Base-by-base conservation (phyloP, 2,888 invertebrate genomes). In the Nymphalis c-album region DNA sequence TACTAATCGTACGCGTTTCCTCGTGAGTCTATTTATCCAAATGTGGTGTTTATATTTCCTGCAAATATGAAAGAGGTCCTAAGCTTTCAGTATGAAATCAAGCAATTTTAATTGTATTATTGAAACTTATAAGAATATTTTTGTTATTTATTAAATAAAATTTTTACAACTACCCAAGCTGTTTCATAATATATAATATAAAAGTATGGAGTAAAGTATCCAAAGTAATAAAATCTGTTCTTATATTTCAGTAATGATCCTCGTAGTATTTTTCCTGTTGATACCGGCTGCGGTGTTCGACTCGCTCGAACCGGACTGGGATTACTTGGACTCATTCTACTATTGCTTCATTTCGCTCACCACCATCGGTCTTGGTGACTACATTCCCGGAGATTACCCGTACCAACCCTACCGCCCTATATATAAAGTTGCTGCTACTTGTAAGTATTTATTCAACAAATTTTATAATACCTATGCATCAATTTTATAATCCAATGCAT, bases 341-440 rank as follows among this genome's bases (percentile, higher is more conserved):
- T 98, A 97, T 87, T 97, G 97, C 88, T 97, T 97, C 91, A 96
- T 98, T 77, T 97, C 97, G 17, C 91, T 98, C 73, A 97, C 97
- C 31, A 97, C 97, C 71, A 96, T 98, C 79, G 97, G 97, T 17
- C 93, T 98, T 3, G 97, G 97, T 0, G 98, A 98, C 88, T 97
- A 96, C 88, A 96, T 97, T 74, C 97, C 97, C 0, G 97, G 97
- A 0, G 97, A 97, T 81, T 93, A 94, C 13, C 94, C 95, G 0
- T 94, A 95, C 74, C 96, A 96, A 82, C 93, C 94, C n/a, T 94
- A 95, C 88, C 93, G 97, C 55, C 95, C 96, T 0, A 75, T 97
- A 18, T 98, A 98, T 87, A 97, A 97, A 93, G 95, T 97, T 63
- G 93, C 93, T 60, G 48, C 60, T 16, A 65, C 59, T 16, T 61